phyloP scores from a whole-genome alignment of 1,140 invertebrate genomes.

The Eumeta japonica region DNA sequence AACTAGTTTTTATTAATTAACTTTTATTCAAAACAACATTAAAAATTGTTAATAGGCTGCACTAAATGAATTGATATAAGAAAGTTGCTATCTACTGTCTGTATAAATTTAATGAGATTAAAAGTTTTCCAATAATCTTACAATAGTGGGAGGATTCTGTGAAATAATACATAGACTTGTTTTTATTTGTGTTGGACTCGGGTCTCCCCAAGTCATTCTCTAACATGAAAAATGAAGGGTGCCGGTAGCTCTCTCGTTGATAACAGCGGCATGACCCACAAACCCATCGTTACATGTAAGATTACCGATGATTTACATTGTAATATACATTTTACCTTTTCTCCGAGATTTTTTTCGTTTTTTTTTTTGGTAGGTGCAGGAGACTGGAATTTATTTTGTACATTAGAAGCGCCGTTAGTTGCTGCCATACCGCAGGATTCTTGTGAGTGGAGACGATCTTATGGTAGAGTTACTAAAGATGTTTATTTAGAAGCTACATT shows the following conservation, averaged over 20 bases:
- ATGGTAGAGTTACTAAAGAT: constrained; percentile 75
- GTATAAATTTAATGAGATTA: too few species aligned
- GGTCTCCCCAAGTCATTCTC: too few species aligned
- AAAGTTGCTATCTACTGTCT: too few species aligned
- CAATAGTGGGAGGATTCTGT: constrained; percentile 42
- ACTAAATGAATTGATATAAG: too few species aligned
- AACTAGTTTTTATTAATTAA: too few species aligned
- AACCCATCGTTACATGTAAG: constrained; percentile 62
- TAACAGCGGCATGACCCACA: constrained; percentile 54
- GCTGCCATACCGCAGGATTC: constrained; percentile 81
- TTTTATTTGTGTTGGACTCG: too few species aligned
- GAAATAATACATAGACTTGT: too few species aligned
- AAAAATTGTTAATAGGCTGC: too few species aligned
- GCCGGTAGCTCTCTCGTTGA: constrained; percentile 42
- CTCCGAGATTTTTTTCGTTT: constrained; percentile 3
- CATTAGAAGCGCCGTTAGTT: constrained; percentile 72
- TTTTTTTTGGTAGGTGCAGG: constrained; percentile 71
- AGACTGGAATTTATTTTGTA: constrained; percentile 81
- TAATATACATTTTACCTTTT: constrained; percentile 6
- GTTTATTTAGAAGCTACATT: constrained; percentile 85
- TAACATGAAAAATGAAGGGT: constrained; percentile 54
- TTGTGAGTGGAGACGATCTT: constrained; percentile 87
- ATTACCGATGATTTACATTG: constrained; percentile 11
- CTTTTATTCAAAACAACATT: too few species aligned
- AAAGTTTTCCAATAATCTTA: too few species aligned